phyloP scores from a whole-genome alignment of 2,888 invertebrate species.

The Drosophila limbata region DNA sequence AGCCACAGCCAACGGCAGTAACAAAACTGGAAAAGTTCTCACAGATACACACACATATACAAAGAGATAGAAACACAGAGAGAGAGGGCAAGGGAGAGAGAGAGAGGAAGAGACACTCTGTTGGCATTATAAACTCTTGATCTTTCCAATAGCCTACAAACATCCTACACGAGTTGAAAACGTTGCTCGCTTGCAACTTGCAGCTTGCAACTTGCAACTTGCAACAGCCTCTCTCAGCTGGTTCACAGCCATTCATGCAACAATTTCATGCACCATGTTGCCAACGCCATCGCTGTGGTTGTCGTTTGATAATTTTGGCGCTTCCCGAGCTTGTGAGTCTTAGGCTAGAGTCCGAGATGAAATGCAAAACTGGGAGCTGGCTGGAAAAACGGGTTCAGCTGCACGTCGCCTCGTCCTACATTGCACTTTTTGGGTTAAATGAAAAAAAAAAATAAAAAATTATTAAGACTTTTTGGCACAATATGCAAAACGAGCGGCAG shows the following conservation, averaged over 20 bases:
- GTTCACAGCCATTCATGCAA: constrained; percentile 76
- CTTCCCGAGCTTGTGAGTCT: constrained; percentile 52
- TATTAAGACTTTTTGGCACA: constrained; percentile 36
- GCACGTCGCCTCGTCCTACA: constrained; percentile 70
- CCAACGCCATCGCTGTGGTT: constrained; percentile 33
- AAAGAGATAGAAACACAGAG: background rate
- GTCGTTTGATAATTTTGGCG: constrained; percentile 56
- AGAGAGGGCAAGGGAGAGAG: background rate
- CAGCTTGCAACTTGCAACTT: constrained; percentile 25
- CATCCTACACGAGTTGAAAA: constrained; percentile 80
- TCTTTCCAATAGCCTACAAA: constrained; percentile 84
- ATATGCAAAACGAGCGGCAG: constrained; percentile 55
- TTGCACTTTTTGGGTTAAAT: constrained; percentile 76
- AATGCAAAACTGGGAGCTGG: constrained; percentile 43
- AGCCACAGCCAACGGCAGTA: constrained; percentile 14
- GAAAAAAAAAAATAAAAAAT: constrained; percentile 17
- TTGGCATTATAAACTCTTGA: constrained; percentile 74
- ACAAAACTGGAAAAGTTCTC: constrained; percentile 79
- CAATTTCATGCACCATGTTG: constrained; percentile 45
- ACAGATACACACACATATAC: constrained; percentile 52
- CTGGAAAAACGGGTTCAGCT: constrained; percentile 75
- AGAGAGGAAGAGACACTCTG: constrained; percentile 14
- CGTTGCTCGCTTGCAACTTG: constrained; percentile 34
- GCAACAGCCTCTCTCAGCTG: constrained; percentile 60
- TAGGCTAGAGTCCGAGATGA: constrained; percentile 41